A percentile compares a stretch with the other conserved stretches of the same genome.
phyloP scores from a whole-genome alignment of 2,113 vertebrate genomes.

The Burhinus bistriatus region DNA sequence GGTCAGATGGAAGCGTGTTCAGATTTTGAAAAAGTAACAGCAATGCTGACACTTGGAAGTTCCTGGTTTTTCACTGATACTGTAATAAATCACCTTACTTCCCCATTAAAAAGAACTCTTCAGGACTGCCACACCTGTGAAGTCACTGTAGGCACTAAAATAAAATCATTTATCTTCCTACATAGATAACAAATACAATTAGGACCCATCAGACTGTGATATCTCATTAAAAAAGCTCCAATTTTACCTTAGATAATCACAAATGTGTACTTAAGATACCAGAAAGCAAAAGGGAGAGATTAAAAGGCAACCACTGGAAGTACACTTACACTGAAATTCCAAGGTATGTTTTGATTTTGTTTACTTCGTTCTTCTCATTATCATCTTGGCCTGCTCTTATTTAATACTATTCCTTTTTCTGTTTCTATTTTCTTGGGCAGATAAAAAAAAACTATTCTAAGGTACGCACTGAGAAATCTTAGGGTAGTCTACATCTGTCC shows the following conservation, averaged over 20 bases:
- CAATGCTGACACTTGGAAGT: not conserved
- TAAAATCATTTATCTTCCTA: not conserved
- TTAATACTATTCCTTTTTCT: not conserved
- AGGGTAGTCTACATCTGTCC: not conserved
- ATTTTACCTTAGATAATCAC: not conserved
- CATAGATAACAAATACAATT: constrained; percentile 1
- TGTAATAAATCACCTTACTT: not conserved
- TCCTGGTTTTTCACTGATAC: not conserved
- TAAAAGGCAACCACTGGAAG: not conserved
- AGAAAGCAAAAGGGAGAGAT: not conserved
- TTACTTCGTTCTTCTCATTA: not conserved
- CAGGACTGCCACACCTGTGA: not conserved
- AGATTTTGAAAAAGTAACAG: not conserved
- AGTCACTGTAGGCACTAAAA: not conserved
- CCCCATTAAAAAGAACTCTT: not conserved
- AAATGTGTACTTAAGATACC: not conserved
- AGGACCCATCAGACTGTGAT: not conserved
- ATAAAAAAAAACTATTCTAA: not conserved
- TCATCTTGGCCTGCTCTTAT: not conserved
- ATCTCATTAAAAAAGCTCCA: not conserved
- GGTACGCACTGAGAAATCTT: not conserved
- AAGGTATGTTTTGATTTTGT: not conserved
- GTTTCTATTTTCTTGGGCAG: not conserved
- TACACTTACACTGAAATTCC: not conserved
- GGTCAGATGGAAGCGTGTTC: not conserved